Conservation (phyloP, 1,140 invertebrate species). For the Trichomalopsis sarcophagae region DNA sequence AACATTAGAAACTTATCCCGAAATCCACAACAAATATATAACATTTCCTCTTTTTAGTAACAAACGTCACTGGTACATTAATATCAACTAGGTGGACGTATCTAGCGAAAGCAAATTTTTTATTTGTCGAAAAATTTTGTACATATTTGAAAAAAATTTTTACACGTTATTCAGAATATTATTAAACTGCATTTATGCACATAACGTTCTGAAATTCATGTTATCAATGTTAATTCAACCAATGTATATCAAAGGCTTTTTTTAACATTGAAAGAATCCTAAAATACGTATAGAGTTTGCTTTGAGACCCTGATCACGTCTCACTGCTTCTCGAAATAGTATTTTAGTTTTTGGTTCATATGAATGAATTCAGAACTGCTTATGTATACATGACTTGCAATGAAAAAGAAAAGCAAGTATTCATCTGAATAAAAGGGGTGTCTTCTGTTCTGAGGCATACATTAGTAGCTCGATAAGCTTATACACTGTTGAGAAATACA, state of each 20-base stretch:
- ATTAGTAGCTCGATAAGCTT: neutral
- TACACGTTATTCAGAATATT: neutral
- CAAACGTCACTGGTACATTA: too few relatives aligned
- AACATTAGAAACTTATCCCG: neutral
- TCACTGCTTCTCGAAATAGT: constrained; percentile 57
- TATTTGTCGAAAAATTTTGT: too few relatives aligned
- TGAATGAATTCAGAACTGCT: neutral
- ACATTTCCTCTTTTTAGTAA: neutral
- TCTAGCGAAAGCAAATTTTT: too few relatives aligned
- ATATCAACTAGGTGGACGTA: too few relatives aligned
- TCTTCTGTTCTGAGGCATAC: neutral
- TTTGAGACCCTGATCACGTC: constrained; percentile 69
- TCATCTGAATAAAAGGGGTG: neutral
- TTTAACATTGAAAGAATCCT: neutral
- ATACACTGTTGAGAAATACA: neutral
- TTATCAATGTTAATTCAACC: neutral
- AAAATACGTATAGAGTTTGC: constrained; percentile 52
- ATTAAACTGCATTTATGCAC: neutral
- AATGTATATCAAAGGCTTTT: neutral
- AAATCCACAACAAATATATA: neutral
- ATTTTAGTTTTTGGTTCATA: neutral
- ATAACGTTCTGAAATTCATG: neutral
- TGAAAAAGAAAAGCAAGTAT: neutral
- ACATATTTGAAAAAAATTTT: neutral
- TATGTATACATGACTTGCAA: neutral